A percentile compares a stretch with the other conserved stretches of the same genome.
These are phyloP conservation scores for Eidolon dupreanum DNA, from an alignment of 2,797 vertebrate genomes.

Conservation along the genomic window DNA sequence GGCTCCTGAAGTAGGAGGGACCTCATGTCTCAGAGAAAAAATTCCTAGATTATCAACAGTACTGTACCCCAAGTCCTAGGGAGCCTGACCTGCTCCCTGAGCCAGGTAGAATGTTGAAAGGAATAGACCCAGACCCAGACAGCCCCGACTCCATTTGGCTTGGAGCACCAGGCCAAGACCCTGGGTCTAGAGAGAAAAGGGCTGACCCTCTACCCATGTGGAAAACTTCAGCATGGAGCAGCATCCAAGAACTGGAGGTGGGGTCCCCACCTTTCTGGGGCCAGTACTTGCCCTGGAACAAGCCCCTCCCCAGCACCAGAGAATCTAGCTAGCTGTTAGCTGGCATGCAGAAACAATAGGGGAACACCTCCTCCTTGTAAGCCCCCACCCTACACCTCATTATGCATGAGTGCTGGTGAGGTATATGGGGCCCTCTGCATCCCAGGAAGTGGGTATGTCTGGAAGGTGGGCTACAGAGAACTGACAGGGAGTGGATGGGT, in stretches of 20 bases:
- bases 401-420: neutral
- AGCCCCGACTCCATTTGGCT: too few relatives aligned
- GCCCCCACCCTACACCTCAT: fast-evolving
- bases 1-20: neutral
- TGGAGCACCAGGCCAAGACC: neutral
- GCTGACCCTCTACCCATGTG: neutral
- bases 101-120: neutral
- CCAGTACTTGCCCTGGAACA: neutral
- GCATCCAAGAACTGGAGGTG: too few relatives aligned
- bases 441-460: neutral
- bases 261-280: too few relatives aligned
- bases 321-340: neutral
- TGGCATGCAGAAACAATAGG: neutral
- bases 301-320: neutral
- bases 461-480: neutral
- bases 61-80: neutral
- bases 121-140: neutral
- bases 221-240: neutral
- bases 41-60: neutral
- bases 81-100: neutral
- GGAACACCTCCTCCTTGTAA: neutral
- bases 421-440: too few relatives aligned
- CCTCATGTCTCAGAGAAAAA: neutral
- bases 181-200: neutral
- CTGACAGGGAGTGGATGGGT: neutral